Evolutionary conservation across 2,888 invertebrate genomes (phyloP).

Genomic region (Brassicogethes aeneus): DNA sequence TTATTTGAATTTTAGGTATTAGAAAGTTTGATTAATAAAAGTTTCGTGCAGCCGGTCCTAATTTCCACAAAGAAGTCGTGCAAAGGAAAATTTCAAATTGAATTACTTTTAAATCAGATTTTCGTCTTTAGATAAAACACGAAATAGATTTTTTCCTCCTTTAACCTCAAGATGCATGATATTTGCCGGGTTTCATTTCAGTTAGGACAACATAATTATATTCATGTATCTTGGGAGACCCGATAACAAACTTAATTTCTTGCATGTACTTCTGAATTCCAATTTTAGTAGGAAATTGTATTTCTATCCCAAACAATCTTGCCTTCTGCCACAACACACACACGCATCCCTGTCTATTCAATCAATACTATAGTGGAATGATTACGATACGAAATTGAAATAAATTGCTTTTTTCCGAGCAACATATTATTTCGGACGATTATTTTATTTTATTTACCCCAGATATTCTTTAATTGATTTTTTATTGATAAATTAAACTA

Average conservation of each 20-base stretch:
- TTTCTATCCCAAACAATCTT: constrained; percentile 20
- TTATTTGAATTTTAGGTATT: no score
- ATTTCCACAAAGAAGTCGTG: no score
- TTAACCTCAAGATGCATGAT: constrained; percentile 3
- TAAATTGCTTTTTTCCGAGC: not conserved
- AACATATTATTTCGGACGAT: not conserved
- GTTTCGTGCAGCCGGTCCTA: no score
- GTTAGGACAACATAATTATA: constrained; percentile 26
- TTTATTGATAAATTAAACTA: no score
- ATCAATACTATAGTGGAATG: constrained; percentile 5
- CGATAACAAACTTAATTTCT: constrained; percentile 24
- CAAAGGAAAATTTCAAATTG: not conserved
- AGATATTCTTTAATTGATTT: no score
- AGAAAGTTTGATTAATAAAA: no score
- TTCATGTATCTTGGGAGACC: constrained; percentile 21
- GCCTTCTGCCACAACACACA: constrained; percentile 11
- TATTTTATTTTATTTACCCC: no score
- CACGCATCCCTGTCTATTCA: constrained; percentile 17
- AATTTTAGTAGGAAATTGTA: constrained; percentile 22
- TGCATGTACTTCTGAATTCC: constrained; percentile 21
- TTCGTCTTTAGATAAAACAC: not conserved
- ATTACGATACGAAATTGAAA: not conserved
- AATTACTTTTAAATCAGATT: not conserved
- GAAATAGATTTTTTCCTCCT: not conserved
- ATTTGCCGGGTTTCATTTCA: constrained; percentile 12